Base-by-base conservation (phyloP, 2,797 vertebrate genomes). In the Tokudaia tokunoshimensis region DNA sequence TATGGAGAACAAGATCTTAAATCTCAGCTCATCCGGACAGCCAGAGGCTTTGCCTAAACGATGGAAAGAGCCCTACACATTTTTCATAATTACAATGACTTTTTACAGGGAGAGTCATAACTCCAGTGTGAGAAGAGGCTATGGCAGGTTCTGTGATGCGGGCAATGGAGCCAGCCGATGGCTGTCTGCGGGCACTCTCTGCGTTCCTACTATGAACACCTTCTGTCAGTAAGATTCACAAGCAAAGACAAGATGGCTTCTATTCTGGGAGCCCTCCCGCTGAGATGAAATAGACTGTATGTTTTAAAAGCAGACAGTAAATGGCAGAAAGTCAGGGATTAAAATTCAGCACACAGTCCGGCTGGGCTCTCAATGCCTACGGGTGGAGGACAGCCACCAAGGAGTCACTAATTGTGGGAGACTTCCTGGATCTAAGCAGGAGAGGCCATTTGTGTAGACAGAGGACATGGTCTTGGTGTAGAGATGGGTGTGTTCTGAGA, bases 11-110 rank as follows among this genome's bases (percentile, higher is more conserved):
- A 98, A 92, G 96, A 97, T 97, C 96, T 98, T 98, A 98, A 98
- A 98, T 98, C 97, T 98, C 93, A 96, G 92, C 72, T 97, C 94
- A 78, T 94, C 50, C 0, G 91, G 96, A 96, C 96, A 97, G 97
- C 96, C 95, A 96, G 97, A 97, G 96, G 97, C 95, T 98, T 96
- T 95, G 96, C 93, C 97, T 97, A 97, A 97, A 97, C 0, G 85
- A 89, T 95, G 93, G 97, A 97, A 97, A 96, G 91, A 96, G 94
- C 93, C 1, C 0, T 89, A 95, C 96, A 97, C 96, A 97, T 98
- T 98, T 98, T 97, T 98, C 97, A 97, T 98, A 97, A 98, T 98
- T 97, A 97, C 87, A 96, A 97, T 96, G 97, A 97, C 96, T 97
- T 98, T 97, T 97, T 97, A 97, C 89, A 96, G 95, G 95, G 95